Evolutionary conservation across 1,140 invertebrate species (phyloP).

Genomic region (Brachionus rubens): DNA sequence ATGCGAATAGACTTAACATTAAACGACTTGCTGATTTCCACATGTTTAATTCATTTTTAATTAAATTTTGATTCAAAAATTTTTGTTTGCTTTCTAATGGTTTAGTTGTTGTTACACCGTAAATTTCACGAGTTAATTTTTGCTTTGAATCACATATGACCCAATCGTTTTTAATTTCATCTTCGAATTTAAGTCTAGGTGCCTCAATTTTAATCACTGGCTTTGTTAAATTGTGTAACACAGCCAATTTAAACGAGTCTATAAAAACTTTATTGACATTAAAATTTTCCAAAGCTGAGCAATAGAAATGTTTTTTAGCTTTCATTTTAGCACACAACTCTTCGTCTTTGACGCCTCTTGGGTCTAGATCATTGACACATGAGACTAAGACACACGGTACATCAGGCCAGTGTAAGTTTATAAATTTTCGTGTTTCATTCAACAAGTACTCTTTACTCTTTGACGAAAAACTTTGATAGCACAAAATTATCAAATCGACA

Average conservation of each 20-base stretch:
- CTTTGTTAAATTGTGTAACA: not conserved
- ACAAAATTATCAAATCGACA: conserved; percentile 18
- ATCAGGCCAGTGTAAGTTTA: conserved; percentile 5
- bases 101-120: not conserved
- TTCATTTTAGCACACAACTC: not conserved
- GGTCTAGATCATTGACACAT: not conserved
- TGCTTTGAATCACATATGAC: not conserved
- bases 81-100: not conserved
- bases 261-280: conserved; percentile 12
- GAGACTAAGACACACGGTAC: not conserved
- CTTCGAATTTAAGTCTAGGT: not conserved
- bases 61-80: not conserved
- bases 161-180: not conserved
- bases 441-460: not conserved
- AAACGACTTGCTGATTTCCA: conserved; percentile 13
- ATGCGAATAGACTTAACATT: not conserved
- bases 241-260: conserved; percentile 3
- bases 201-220: not conserved
- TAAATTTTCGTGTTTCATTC: not conserved
- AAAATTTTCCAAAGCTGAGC: not conserved
- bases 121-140: not conserved
- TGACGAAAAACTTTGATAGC: not conserved
- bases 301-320: not conserved
- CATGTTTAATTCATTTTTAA: not conserved
- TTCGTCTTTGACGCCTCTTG: not conserved